Evolutionary conservation across 2,888 invertebrate genomes (phyloP).

Genomic region (Sipha maydis): DNA sequence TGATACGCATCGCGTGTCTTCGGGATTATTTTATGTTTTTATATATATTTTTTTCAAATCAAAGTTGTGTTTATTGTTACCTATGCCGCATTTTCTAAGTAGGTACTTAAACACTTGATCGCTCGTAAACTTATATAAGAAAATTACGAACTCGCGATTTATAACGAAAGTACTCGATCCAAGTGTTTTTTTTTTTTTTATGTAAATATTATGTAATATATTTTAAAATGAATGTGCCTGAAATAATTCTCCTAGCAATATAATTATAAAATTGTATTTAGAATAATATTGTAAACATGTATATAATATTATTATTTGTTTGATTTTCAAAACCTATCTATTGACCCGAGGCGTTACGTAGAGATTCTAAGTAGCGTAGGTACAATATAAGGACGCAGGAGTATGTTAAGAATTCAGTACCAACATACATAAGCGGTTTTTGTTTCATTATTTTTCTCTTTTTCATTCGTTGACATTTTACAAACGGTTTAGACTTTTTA

Average conservation of each 20-base stretch:
- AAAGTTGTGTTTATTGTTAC: neutral
- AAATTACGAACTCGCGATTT: constrained; percentile 8
- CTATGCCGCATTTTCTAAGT: neutral
- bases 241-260: constrained; percentile 1
- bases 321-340: neutral
- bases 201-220: constrained; percentile 34
- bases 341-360: no score
- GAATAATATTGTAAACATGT: neutral
- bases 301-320: neutral
- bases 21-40: neutral
- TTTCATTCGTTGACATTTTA: no score
- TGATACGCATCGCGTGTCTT: neutral
- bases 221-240: constrained; percentile 9
- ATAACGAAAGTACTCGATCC: constrained; percentile 27
- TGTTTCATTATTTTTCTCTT: no score
- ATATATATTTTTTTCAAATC: neutral
- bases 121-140: neutral
- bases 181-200: constrained; percentile 1
- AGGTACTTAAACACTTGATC: neutral
- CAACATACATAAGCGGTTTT: no score
- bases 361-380: no score
- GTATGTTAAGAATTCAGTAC: no score
- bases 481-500: no score
- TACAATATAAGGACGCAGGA: no score
- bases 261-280: constrained; percentile 4